Base-by-base conservation (phyloP, 2,888 invertebrate species). In the Ectemnius continuus region DNA sequence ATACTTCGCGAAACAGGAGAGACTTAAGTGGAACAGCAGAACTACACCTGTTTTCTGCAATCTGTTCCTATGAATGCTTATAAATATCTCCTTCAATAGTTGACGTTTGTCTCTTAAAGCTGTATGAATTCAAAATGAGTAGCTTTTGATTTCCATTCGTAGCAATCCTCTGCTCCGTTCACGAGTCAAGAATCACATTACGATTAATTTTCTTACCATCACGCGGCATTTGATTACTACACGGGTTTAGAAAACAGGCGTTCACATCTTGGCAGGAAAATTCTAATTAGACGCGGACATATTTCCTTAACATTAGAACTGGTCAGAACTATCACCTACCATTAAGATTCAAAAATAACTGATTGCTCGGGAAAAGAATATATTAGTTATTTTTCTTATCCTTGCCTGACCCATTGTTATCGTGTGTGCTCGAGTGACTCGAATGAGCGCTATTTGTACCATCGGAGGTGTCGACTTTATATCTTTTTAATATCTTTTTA, bases 401-500 rank as follows among this genome's bases (percentile, higher is more conserved):
- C 14, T 70, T 83, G 2, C 47, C 66, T 2, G 56, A 59, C 5
- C 60, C 67, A 16, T 20, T 45, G 48, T 61, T 57, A 2, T 82
- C 83, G 20, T 68, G 63, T 20, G 58, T 36, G 16, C 52, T 16
- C 16, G 52, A 52, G 52, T 52, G 52, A 56, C 20, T 62, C 23
- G 69, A 61, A 26, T 61, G 68, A 52, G 8, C 23, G 2, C 48
- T 36, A 58, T 68, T 52, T 3, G 48, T 23, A 11, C 66, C 57
- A 2, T 82, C 83, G 6, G 61, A 59, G 6, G n/a, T 56, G 6
- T 88, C 88, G 28, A 70, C 65, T 60, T 88, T 88, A 46, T 86
- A 81, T 63, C 85, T 83, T 66, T 88, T 88, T 11, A 80, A 75
- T 18, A 80, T 52, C 67, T 89, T 88, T 57, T 80, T 83, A 18